Conservation (phyloP, 2,113 vertebrate genomes). For the Benitochromis conjunctus region DNA sequence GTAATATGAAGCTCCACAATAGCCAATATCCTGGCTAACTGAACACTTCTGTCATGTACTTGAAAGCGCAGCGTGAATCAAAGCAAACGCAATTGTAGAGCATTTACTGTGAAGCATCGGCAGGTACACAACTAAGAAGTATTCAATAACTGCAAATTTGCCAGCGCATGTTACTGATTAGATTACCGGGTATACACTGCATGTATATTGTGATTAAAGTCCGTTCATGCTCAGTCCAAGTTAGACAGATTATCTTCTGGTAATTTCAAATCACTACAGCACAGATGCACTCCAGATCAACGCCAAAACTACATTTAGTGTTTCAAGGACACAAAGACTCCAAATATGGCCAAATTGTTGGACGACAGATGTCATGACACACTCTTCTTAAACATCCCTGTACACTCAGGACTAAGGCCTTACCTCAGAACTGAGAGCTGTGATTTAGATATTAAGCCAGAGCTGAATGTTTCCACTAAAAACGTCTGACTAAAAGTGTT, state of each 20-base stretch:
- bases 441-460: not conserved
- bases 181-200: rapidly evolving
- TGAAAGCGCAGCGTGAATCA: not conserved
- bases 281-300: not conserved
- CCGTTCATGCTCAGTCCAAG: not conserved
- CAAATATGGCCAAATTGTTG: not conserved
- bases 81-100: not conserved
- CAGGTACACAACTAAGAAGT: not conserved
- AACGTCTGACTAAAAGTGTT: not conserved
- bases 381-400: not conserved
- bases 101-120: not conserved
- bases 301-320: not conserved
- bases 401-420: rapidly evolving
- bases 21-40: not conserved
- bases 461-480: not conserved
- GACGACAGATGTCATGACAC: not conserved
- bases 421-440: not conserved
- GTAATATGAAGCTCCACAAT: not conserved
- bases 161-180: not conserved
- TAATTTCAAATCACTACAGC: not conserved
- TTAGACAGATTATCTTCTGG: not conserved
- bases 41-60: not conserved
- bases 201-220: not conserved
- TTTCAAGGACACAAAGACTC: not conserved
- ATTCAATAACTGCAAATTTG: not conserved